Evolutionary conservation across 2,797 vertebrate species (phyloP), one percentile per base, ranked within the genome.

Genomic region (Choloepus didactylus): DNA sequence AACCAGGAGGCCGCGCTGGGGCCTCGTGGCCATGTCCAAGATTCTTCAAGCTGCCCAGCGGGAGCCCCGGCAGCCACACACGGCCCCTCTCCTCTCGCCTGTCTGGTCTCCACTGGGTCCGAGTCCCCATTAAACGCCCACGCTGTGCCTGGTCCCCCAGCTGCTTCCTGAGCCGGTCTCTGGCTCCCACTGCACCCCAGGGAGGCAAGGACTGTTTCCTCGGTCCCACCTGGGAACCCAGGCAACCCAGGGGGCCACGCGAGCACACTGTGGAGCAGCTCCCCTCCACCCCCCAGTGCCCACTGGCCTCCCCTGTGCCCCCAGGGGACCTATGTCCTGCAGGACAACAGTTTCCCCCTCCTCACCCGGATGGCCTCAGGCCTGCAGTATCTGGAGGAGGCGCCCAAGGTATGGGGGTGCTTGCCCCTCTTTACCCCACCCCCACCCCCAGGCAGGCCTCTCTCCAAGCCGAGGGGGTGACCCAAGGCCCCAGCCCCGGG

Each of bases 241-340:
- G 0, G 12, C 60, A 25, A 51, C 85, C 25, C 6, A 14, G 1
- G 16, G 62, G 18, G 29, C 27, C 4, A 72, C 21, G 11, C 67
- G 49, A 2, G 5, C 27, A 29, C 31, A 31, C 27, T 44, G 41
- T 44, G 41, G 41, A 44, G 41, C 41, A 44, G 41, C 25, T 44
- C 64, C 75, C 62, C 44, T 27, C 6, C 4, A 29, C 29, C 19
- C 1, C 25, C 1, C 0, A 11, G 10, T 15, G 51, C 23, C 44
- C 21, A 18, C 0, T 0, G 2, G 23, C 18, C 15, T 54, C 51
- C 49, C 18, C 35, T 93, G n/a, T 77, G 4, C 80, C 7, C 35
- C 15, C 95, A 99, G 99, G 99, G 99, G 14, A 99, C 99, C 2
- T 99, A 99, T 21, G 98, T 99, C 80, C 97, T 99, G 1, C 99